Conservation (phyloP, 2,797 vertebrate genomes). For the Myiothlypis chrysogaster region DNA sequence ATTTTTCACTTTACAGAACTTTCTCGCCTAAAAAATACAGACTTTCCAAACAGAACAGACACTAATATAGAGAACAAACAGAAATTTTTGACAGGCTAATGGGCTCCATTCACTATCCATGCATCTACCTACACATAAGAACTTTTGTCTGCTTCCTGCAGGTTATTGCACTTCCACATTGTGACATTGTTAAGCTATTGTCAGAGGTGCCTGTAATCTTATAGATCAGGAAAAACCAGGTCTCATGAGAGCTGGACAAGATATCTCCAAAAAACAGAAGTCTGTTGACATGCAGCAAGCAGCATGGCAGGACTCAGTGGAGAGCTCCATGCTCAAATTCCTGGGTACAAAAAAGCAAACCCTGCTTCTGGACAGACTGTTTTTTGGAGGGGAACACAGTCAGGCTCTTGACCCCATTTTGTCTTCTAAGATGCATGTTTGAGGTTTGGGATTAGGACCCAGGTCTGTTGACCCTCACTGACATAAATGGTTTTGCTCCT, state of each 20-base stretch:
- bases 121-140: neutral
- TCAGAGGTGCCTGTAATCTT: neutral
- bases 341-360: neutral
- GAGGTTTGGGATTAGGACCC: neutral
- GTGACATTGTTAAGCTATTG: neutral
- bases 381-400: neutral
- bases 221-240: neutral
- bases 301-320: neutral
- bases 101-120: neutral
- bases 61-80: neutral
- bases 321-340: neutral
- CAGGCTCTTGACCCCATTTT: neutral
- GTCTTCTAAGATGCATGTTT: neutral
- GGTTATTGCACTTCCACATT: neutral
- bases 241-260: neutral
- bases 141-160: neutral
- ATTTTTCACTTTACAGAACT: neutral
- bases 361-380: neutral
- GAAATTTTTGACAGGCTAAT: neutral
- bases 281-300: rapidly evolving
- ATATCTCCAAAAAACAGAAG: neutral
- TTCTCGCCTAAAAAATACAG: neutral
- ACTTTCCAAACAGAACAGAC: neutral
- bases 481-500: neutral
- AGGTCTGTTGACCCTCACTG: neutral